Percentiles rank a stretch among this genome's conserved stretches.
These are phyloP conservation scores for Trichechus manatus DNA, from an alignment of 2,113 vertebrate genomes.

Conservation along the genomic window DNA sequence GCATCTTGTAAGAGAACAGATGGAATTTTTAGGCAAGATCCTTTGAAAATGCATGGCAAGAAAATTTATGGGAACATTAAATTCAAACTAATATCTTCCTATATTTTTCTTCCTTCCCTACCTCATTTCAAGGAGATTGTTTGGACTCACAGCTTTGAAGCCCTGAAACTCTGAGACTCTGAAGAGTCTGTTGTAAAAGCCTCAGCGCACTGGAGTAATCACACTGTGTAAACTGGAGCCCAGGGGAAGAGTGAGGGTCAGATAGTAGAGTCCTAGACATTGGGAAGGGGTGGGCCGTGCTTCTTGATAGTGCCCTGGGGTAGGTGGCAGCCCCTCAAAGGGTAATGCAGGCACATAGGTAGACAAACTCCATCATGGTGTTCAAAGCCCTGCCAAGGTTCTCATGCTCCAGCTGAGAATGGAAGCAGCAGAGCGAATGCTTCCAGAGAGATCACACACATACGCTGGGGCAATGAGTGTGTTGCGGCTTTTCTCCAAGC, in stretches of 20 bases:
- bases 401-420: background rate
- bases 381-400: background rate
- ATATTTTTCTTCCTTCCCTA: background rate
- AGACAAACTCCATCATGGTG: fast-evolving
- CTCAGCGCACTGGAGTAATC: background rate
- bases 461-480: too few species aligned
- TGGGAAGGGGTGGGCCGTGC: fast-evolving
- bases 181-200: background rate
- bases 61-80: background rate
- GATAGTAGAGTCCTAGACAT: background rate
- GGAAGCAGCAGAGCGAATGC: background rate
- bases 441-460: background rate
- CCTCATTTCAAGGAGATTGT: background rate
- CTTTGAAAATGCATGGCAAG: background rate
- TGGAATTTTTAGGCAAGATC: background rate
- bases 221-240: background rate
- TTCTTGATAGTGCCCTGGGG: background rate
- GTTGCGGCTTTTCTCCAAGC: background rate
- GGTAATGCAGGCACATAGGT: too few species aligned
- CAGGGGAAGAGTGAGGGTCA: background rate
- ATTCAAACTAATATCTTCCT: background rate
- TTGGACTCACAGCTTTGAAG: background rate
- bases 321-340: background rate
- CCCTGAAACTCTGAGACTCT: background rate
- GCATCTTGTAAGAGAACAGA: background rate